Percentiles rank a stretch among this genome's conserved stretches.
phyloP scores from a whole-genome alignment of 1,140 invertebrate genomes.

The Drosophila rhopaloa region DNA sequence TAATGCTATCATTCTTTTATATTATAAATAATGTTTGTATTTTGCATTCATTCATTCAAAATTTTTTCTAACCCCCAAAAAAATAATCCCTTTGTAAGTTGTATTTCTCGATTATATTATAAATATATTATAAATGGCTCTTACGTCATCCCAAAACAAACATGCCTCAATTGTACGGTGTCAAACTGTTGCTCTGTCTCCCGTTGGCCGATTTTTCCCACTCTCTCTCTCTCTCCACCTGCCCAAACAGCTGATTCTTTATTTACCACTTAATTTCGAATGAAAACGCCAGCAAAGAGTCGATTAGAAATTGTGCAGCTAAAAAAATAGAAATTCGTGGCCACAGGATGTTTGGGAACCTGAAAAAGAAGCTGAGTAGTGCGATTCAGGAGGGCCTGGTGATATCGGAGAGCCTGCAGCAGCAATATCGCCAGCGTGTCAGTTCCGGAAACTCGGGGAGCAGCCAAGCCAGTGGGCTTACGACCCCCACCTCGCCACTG shows the following conservation, averaged over 20 bases:
- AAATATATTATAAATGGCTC: too few species aligned
- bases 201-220: conserved; percentile 28
- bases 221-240: conserved; percentile 35
- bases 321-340: not conserved
- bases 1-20: not conserved
- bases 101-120: too few species aligned
- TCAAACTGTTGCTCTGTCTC: conserved; percentile 31
- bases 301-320: conserved; percentile 35
- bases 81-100: too few species aligned
- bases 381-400: conserved; percentile 74
- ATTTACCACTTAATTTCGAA: conserved; percentile 52
- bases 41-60: too few species aligned
- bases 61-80: too few species aligned
- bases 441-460: conserved; percentile 41
- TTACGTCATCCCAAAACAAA: too few species aligned
- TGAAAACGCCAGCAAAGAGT: not conserved
- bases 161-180: not conserved
- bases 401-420: conserved; percentile 77
- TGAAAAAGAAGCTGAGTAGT: conserved; percentile 76
- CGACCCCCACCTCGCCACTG: conserved; percentile 22
- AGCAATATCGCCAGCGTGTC: conserved; percentile 76
- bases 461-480: conserved; percentile 27
- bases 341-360: conserved; percentile 70
- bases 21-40: too few species aligned
- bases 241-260: conserved; percentile 64